Base-by-base conservation (phyloP, 2,888 invertebrate genomes). In the Macaria liturata region DNA sequence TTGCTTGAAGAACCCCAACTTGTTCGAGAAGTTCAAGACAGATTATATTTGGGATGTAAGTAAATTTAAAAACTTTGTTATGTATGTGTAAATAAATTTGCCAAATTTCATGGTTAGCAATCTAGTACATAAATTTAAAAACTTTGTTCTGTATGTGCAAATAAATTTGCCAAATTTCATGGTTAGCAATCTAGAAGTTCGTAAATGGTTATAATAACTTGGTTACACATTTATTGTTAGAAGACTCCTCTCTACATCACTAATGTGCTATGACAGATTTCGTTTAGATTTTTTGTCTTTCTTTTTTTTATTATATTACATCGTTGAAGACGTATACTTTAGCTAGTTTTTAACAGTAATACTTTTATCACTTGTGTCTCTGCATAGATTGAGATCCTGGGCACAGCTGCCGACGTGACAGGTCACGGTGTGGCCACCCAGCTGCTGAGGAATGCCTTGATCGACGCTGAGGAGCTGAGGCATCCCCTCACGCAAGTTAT, bases 21-120 rank as follows among this genome's bases (percentile, higher is more conserved):
- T 94, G 3, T 93, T 90, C 72, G 68, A 81, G 31, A 90, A 87
- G 62, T 92, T 82, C 47, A 67, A 86, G 0, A 82, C 84, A 0
- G 74, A 82, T 6, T 92, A 86, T 68, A 81, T 93, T 52, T 93
- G 93, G 72, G 91, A 93, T 66, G 93, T 93, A 51, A 78, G 81
- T 72, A n/a, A 9, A 54, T 37, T 32, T 37, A 44, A 20, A 20
- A 46, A 40, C 4, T 42, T 7, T 48, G 39, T 39, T 39, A 1
- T 8, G 5, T 39, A 2, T 39, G 5, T 39, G 8, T 39, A 39
- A 31, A 3, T 37, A 9, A n/a, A 42, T 20, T 20, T 2, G 20
- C 20, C 20, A 20, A 20, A 20, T 20, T 20, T 20, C 20, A 20
- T 20, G 20, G 20, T 20, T 20, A 20, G 20, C 20, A 20, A 20